Percentiles rank a stretch among this genome's conserved stretches.
These are phyloP conservation scores for Ceuthmochares aereus DNA, from an alignment of 2,113 vertebrate species.

Conservation along the genomic window DNA sequence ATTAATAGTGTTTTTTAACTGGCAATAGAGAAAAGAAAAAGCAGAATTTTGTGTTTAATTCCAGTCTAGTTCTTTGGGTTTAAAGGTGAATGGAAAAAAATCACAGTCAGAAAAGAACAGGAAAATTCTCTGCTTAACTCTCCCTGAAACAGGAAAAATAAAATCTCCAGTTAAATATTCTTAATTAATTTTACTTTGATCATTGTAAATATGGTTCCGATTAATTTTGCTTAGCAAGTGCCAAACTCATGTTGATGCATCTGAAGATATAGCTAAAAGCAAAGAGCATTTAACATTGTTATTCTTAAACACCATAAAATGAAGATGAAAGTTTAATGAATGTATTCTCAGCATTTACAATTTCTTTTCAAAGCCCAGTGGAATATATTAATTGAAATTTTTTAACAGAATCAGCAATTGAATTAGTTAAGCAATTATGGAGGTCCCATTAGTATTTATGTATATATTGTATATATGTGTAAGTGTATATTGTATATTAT, in stretches of 20 bases:
- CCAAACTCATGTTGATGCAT: background rate
- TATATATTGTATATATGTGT: conserved; percentile 6
- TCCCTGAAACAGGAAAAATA: background rate
- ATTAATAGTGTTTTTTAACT: background rate
- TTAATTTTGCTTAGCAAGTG: conserved; percentile 17
- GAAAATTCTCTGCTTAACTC: background rate
- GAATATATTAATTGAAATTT: conserved; percentile 12
- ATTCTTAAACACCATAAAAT: background rate
- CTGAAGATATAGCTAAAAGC: conserved; percentile 4
- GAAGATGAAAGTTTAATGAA: background rate
- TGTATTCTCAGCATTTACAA: conserved; percentile 9
- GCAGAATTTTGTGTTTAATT: background rate
- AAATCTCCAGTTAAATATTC: background rate
- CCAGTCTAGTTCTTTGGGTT: background rate
- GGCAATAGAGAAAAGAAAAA: background rate
- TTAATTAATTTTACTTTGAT: background rate
- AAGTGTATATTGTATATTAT: no score
- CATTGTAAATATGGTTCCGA: background rate
- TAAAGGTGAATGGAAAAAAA: background rate
- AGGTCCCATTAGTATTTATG: background rate
- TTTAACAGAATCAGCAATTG: background rate
- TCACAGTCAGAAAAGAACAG: background rate
- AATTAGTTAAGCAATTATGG: conserved; percentile 17
- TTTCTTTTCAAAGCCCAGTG: conserved; percentile 3
- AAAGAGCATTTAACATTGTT: background rate